These are phyloP conservation scores for Nycticebus coucang DNA, from an alignment of 2,113 vertebrate species.

Conservation along the genomic window DNA sequence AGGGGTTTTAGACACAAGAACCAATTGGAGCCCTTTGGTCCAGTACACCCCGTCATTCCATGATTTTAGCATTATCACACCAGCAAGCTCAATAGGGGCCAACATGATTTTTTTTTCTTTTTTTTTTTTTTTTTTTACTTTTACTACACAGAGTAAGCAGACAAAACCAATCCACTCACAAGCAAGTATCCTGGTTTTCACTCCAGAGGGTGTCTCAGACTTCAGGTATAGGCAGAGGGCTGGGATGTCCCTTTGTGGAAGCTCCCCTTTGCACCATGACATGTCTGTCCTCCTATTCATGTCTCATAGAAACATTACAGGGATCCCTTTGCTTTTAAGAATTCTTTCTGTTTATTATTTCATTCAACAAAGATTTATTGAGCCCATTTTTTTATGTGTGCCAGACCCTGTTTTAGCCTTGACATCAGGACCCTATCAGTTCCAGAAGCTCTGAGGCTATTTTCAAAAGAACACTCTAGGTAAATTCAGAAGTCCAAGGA, in stretches of 20 bases:
- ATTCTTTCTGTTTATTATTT: neutral
- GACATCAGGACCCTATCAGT: neutral
- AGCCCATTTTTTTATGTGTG: neutral
- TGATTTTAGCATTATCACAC: neutral
- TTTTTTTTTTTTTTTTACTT: neutral
- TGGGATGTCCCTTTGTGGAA: neutral
- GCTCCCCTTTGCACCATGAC: too few relatives aligned
- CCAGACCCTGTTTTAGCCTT: neutral
- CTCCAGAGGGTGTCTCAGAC: neutral
- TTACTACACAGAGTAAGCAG: neutral
- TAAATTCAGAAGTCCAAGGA: constrained; percentile 3
- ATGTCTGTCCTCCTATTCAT: neutral
- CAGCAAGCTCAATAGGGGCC: neutral
- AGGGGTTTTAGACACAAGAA: neutral
- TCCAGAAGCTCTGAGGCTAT: neutral
- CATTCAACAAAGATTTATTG: neutral
- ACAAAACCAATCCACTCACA: neutral
- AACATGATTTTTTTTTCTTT: neutral
- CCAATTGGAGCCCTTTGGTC: neutral
- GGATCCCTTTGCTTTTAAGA: neutral
- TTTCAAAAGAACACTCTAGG: neutral
- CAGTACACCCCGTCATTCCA: neutral
- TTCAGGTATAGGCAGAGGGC: neutral
- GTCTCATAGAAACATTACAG: neutral
- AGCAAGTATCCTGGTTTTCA: neutral